phyloP scores from a whole-genome alignment of 2,888 invertebrate genomes.

The Vannuccia rotundouncinata region DNA sequence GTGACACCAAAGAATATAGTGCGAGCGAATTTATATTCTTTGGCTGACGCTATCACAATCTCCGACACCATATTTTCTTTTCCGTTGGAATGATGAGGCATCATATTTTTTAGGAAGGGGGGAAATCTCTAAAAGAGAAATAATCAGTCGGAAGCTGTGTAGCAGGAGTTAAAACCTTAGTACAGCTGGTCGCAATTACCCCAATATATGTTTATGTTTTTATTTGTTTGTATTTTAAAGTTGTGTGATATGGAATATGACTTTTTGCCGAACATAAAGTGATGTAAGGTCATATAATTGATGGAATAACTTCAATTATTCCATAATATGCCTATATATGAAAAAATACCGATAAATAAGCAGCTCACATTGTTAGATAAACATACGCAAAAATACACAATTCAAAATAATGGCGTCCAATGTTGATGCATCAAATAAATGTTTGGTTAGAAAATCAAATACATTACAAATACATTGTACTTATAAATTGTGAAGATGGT shows the following conservation, averaged over 20 bases:
- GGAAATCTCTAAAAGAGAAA: no score
- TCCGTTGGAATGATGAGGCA: no score
- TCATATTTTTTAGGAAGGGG: no score
- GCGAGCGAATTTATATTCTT: no score
- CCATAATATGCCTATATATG: not conserved
- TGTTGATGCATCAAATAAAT: not conserved
- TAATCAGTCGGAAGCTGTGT: no score
- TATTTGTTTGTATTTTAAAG: not conserved
- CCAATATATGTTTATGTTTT: not conserved
- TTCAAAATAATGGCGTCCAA: not conserved
- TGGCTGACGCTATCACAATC: conserved; percentile 13
- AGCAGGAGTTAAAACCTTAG: no score
- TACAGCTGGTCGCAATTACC: not conserved
- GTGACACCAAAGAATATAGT: no score
- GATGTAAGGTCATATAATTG: not conserved
- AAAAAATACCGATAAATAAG: not conserved
- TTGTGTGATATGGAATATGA: not conserved
- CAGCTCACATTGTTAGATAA: not conserved
- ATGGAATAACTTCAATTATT: not conserved
- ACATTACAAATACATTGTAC: not conserved
- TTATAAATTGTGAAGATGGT: not conserved
- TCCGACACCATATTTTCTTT: no score
- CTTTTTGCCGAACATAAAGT: not conserved
- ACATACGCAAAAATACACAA: not conserved
- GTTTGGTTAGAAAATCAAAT: not conserved